Conservation (phyloP, 2,113 vertebrate species). For the Coreoperca whiteheadi region DNA sequence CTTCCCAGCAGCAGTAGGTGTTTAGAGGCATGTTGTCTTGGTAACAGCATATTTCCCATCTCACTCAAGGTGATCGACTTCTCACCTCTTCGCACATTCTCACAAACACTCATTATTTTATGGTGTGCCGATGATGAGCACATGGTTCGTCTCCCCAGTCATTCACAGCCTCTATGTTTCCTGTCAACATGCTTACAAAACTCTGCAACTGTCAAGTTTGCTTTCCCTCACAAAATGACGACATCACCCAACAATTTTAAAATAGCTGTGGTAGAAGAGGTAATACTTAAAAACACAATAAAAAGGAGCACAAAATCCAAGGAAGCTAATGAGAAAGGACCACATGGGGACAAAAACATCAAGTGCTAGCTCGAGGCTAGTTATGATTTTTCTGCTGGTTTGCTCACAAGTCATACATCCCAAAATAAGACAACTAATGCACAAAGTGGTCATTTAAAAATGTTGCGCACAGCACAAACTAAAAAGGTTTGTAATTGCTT, state of each 20-base stretch:
- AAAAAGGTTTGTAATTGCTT: slow-evolving; percentile 4
- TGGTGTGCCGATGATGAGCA: background rate
- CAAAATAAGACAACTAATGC: background rate
- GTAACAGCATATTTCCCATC: slow-evolving; percentile 59
- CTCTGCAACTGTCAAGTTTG: background rate
- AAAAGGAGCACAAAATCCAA: background rate
- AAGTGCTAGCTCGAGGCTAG: background rate
- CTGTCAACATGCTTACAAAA: background rate
- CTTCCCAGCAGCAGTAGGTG: slow-evolving; percentile 30
- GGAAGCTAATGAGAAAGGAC: background rate
- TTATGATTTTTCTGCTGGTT: background rate
- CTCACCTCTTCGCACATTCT: slow-evolving; percentile 36
- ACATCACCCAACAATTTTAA: background rate
- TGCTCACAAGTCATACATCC: background rate
- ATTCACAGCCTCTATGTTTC: background rate
- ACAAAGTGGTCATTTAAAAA: background rate
- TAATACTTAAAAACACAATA: background rate
- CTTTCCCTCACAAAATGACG: background rate
- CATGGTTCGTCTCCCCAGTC: background rate
- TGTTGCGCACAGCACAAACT: background rate
- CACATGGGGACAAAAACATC: background rate
- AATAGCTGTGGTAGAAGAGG: background rate
- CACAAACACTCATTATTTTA: slow-evolving; percentile 38
- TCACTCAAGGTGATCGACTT: slow-evolving; percentile 57
- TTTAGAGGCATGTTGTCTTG: slow-evolving; percentile 62